Base-by-base conservation (phyloP, 2,888 invertebrate genomes). In the Dendrolimus houi region DNA sequence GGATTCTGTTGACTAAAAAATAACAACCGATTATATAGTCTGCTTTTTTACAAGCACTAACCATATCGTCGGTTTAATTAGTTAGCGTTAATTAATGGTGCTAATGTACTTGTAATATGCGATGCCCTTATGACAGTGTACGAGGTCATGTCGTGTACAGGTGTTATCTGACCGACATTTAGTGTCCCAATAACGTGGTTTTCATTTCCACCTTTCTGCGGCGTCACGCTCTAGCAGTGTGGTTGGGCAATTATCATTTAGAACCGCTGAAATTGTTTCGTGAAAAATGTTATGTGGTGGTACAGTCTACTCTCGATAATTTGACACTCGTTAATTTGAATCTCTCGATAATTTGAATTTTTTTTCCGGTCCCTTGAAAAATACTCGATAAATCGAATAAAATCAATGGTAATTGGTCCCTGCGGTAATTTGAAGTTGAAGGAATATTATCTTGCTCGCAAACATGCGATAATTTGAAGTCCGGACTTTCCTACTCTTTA, bases 171-270 rank as follows among this genome's bases (percentile, higher is more conserved):
- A 66, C 77, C 71, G 70, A 72, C 66, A 70, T 73, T 60, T 58
- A 55, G 60, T 70, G 72, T 64, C 70, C 75, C 63, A 70, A 70
- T 77, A 70, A 70, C 62, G 60, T 58, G 59, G 62, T 60, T 69
- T 70, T 70, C 69, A 59, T 69, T 70, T 70, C 69, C 68, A 69
- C 66, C 64, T 64, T 67, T 58, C 61, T 58, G 58, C 56, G 53
- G 56, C 60, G 65, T 60, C 67, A 70, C 67, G 71, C 67, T 68
- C 64, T 60, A 60, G 7, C 57, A 58, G 57, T 59, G 57, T 54
- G 53, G 54, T 65, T 66, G 58, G 57, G 58, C 64, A 65, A 71
- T 68, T 68, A 66, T 57, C 64, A 65, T 70, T 64, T 47, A 59
- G 57, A 54, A 58, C 58, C 59, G 59, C 64, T 66, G 60, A 57